A percentile compares a stretch with the other conserved stretches of the same genome.
phyloP scores from a whole-genome alignment of 2,888 invertebrate genomes.

The Anoncus sp. region DNA sequence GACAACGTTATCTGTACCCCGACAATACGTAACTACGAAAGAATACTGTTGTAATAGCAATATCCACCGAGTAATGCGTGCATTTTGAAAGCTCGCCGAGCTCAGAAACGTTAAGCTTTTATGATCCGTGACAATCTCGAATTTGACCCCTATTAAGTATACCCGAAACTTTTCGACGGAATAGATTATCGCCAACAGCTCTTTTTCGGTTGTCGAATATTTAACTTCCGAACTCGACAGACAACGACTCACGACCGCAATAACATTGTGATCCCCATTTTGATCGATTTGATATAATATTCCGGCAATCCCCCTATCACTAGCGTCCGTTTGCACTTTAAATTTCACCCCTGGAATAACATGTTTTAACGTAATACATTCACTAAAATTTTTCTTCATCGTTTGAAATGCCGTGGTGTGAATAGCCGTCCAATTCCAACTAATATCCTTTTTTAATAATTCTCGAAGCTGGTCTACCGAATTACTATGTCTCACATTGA shows the following conservation, averaged over 20 bases:
- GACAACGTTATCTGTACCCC: conserved; percentile 67
- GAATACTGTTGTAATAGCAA: conserved; percentile 5
- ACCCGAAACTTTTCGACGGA: conserved; percentile 26
- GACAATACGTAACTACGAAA: conserved; percentile 3
- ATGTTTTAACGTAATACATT: conserved; percentile 45
- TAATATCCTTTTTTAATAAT: conserved; percentile 45
- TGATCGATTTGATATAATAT: conserved; percentile 57
- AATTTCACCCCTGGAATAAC: conserved; percentile 47
- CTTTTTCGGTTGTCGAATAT: conserved; percentile 71
- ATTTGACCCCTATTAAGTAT: conserved; percentile 24
- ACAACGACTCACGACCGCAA: conserved; percentile 67
- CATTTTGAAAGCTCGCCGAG: neutral
- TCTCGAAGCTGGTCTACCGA: conserved; percentile 32
- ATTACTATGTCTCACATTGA: conserved; percentile 5
- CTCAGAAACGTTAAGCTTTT: conserved; percentile 12
- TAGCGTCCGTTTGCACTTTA: conserved; percentile 61
- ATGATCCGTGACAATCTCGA: conserved; percentile 25
- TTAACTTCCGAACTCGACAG: conserved; percentile 58
- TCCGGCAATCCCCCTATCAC: conserved; percentile 60
- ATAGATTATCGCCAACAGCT: conserved; percentile 58
- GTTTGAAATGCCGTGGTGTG: neutral
- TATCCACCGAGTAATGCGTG: conserved; percentile 5
- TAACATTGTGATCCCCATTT: conserved; percentile 38
- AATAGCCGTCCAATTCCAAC: neutral
- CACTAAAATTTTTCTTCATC: conserved; percentile 29